These are phyloP conservation scores for Gibbula magus DNA, from an alignment of 2,888 invertebrate genomes.

Conservation along the genomic window DNA sequence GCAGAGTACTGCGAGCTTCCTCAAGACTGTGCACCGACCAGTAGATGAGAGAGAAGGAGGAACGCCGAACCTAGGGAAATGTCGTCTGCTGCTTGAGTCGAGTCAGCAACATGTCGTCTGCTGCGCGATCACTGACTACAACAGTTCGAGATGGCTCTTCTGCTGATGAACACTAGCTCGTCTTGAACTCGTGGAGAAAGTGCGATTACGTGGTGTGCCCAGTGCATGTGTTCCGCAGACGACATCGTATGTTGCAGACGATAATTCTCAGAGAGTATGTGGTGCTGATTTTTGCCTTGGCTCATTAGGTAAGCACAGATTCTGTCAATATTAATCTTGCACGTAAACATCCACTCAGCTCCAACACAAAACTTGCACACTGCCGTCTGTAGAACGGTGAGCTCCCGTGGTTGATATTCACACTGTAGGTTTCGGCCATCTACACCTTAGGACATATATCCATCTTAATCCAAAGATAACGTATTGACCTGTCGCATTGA, in stretches of 20 bases:
- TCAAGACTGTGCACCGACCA: neutral
- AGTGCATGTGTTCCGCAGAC: constrained; percentile 6
- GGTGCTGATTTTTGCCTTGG: neutral
- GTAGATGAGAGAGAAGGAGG: neutral
- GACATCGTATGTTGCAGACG: neutral
- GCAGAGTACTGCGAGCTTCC: neutral
- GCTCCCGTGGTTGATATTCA: neutral
- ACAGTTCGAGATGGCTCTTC: no score
- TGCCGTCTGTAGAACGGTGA: no score
- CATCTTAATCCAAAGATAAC: neutral
- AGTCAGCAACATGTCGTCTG: no score
- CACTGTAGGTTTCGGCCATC: neutral
- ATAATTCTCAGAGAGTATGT: neutral
- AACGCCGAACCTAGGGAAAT: neutral
- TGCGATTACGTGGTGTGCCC: neutral
- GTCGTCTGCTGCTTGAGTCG: constrained; percentile 1
- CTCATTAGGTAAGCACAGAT: neutral
- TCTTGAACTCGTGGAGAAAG: neutral
- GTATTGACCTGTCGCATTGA: neutral
- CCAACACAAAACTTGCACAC: no score
- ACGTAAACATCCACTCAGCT: no score
- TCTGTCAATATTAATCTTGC: neutral
- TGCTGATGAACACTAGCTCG: neutral
- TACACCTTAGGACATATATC: neutral
- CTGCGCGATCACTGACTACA: no score